Evolutionary conservation across 2,888 invertebrate species (phyloP), one percentile per base, ranked within the genome.

Genomic region (Pristionchus japonicus): DNA sequence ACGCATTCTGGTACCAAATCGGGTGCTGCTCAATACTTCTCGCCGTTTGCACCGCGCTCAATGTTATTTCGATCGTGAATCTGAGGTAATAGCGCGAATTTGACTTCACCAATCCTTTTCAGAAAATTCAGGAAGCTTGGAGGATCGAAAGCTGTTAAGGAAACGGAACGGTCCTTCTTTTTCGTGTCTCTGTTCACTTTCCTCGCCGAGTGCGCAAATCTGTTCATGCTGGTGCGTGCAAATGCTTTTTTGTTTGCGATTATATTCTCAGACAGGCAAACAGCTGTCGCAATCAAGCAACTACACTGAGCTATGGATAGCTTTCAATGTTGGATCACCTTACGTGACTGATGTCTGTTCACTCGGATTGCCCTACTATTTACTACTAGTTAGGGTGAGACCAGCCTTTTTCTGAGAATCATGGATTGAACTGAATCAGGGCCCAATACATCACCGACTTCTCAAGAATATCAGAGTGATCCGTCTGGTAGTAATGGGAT

Each of bases 1-100:
- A 77, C 20, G 77, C 43, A 7, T 77, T 77, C 77, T 77, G 77
- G 77, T 77, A 77, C 43, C 77, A 77, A 43, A 77, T 77, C n/a
- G 77, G 43, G 1, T 77, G n/a, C 27, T 77, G 77, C 43, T 9
- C 43, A n/a, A 6, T n/a, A n/a, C 40, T 77, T 1, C 11, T 77
- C 43, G 15, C 43, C n/a, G n/a, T 77, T 77, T 40, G 43, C 15
- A n/a, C n/a, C 4, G 43, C n/a, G 9, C 15, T 77, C 13, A 77
- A 77, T 27, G 17, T 43, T 13, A 43, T 43, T 23, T 74, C 74
- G 23, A 3, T 74, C 4, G n/a, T 43, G 7, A 77, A 77, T 7
- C 43, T 77, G 20, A 77, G 43, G 77, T 70, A 2, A n/a, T n/a
- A 70, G 34, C 34, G 17, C 23, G 2, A 15, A 9, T n/a, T 6